phyloP scores from a whole-genome alignment of 2,113 vertebrate species.

The Perccottus glenii region DNA sequence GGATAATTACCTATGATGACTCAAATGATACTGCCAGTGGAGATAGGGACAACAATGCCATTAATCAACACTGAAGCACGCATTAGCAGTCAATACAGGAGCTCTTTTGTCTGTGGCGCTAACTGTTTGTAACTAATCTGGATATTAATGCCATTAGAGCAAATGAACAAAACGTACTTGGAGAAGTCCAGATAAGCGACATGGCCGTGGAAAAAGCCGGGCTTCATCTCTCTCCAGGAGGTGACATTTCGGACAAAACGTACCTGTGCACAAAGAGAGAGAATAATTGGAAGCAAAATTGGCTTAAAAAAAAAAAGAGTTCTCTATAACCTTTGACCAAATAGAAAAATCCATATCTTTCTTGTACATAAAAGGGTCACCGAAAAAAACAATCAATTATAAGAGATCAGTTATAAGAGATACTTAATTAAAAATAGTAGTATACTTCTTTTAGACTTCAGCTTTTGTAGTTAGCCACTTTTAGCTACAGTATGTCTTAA shows the following conservation, averaged over 20 bases:
- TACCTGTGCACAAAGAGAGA: slow-evolving; percentile 77
- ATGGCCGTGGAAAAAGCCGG: slow-evolving; percentile 96
- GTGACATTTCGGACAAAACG: slow-evolving; percentile 97
- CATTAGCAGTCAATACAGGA: slow-evolving; percentile 51
- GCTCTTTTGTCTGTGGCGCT: slow-evolving; percentile 39
- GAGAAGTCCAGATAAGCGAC: slow-evolving; percentile 95
- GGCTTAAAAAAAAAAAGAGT: background rate
- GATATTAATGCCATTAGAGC: slow-evolving; percentile 56
- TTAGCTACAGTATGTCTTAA: too few species aligned
- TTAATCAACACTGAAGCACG: slow-evolving; percentile 61
- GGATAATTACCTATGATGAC: slow-evolving; percentile 64
- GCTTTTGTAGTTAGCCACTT: too few species aligned
- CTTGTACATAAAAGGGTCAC: too few species aligned
- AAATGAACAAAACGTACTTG: slow-evolving; percentile 81
- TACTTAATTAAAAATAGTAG: too few species aligned
- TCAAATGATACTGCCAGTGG: slow-evolving; percentile 48
- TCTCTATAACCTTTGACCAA: too few species aligned
- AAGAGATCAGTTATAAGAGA: too few species aligned
- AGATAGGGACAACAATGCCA: slow-evolving; percentile 63
- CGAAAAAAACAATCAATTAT: too few species aligned
- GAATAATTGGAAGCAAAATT: slow-evolving; percentile 19
- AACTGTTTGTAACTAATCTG: slow-evolving; percentile 56
- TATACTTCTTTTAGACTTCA: too few species aligned
- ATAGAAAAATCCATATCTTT: too few species aligned
- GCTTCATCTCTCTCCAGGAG: slow-evolving; percentile 95